Percentiles rank a stretch among this genome's conserved stretches.
Conservation (phyloP, 2,797 vertebrate species). For the Acridotheres tristis region DNA sequence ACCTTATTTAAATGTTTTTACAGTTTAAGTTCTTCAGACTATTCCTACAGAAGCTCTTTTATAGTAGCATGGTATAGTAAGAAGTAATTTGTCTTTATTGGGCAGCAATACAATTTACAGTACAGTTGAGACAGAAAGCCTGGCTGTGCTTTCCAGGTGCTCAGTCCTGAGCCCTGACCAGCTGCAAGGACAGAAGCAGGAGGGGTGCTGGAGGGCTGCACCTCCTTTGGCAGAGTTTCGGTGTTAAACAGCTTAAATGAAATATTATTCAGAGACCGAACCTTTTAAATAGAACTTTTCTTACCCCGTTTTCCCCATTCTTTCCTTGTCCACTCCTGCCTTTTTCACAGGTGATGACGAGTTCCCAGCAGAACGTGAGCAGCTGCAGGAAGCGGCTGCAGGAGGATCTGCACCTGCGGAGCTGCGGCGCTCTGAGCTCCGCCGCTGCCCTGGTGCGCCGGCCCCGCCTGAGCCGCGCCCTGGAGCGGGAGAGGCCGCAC, state of each 20-base stretch:
- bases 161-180: background rate
- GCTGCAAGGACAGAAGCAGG: background rate
- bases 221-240: background rate
- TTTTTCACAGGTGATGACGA: slow-evolving; percentile 80
- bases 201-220: background rate
- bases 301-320: background rate
- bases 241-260: background rate
- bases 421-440: slow-evolving; percentile 86
- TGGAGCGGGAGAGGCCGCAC: slow-evolving; percentile 74
- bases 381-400: slow-evolving; percentile 78
- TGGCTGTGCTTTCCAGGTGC: background rate
- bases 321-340: background rate
- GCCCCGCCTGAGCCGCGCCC: slow-evolving; percentile 56
- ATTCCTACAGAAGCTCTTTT: background rate
- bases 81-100: background rate
- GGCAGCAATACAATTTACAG: background rate
- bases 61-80: background rate
- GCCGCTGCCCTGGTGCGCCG: slow-evolving; percentile 66
- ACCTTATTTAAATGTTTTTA: background rate
- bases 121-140: no score
- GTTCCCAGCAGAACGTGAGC: slow-evolving; percentile 71
- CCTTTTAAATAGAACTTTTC: background rate
- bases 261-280: background rate
- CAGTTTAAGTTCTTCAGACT: background rate
- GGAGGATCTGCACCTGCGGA: slow-evolving; percentile 87